Percentiles rank a stretch among this genome's conserved stretches.
Evolutionary conservation across 2,113 vertebrate species (phyloP).

Genomic region (Saiga tatarica): DNA sequence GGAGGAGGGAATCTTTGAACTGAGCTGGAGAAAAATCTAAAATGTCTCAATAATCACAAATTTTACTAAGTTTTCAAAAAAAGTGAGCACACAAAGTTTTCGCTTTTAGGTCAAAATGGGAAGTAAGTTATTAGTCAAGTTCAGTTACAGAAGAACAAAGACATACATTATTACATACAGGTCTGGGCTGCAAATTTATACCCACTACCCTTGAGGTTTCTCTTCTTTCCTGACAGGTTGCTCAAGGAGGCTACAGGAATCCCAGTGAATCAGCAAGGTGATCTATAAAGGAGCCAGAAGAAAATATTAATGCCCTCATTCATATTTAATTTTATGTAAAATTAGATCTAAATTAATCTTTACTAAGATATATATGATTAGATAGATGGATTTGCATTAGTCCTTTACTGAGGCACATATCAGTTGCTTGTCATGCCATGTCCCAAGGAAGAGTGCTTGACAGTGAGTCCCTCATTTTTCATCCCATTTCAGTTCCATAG

Average conservation of each 20-base stretch:
- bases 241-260: background rate
- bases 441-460: background rate
- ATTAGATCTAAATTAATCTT: background rate
- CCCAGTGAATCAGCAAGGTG: background rate
- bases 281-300: background rate
- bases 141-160: background rate
- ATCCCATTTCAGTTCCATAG: background rate
- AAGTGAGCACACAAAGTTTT: background rate
- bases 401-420: background rate
- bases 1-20: background rate
- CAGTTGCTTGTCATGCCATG: background rate
- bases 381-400: background rate
- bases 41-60: background rate
- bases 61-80: background rate
- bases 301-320: background rate
- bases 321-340: background rate
- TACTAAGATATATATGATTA: background rate
- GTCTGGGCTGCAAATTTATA: background rate
- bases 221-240: background rate
- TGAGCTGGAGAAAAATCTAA: background rate
- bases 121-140: background rate
- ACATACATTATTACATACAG: background rate
- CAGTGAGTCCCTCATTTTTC: background rate
- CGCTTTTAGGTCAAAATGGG: background rate
- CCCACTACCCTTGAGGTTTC: background rate